These are phyloP conservation scores for Brachyhypopomus gauderio DNA, from an alignment of 2,113 vertebrate genomes.

Conservation along the genomic window DNA sequence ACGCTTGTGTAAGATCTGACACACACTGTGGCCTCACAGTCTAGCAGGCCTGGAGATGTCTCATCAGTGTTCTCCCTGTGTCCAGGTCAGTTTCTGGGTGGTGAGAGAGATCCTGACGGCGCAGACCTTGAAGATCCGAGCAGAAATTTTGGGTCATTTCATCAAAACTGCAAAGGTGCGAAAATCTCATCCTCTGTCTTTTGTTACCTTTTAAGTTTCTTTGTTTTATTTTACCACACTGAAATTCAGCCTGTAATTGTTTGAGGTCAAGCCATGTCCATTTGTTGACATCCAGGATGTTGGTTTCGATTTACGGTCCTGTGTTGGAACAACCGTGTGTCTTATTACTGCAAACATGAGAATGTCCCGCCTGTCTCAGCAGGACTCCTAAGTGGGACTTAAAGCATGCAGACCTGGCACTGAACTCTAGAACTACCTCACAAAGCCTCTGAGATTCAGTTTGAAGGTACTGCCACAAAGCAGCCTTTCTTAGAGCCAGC, in stretches of 20 bases:
- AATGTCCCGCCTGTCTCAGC: background rate
- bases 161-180: conserved; percentile 98
- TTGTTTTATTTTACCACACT: background rate
- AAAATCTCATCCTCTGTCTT: background rate
- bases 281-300: background rate
- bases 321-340: conserved; percentile 1
- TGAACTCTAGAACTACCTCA: conserved; percentile 1
- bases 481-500: too few relatives aligned
- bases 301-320: background rate
- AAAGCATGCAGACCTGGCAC: background rate
- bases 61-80: conserved; percentile 22
- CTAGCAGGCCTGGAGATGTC: background rate
- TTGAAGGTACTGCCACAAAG: background rate
- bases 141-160: conserved; percentile 94
- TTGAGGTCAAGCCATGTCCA: background rate
- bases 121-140: conserved; percentile 94
- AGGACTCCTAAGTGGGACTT: background rate
- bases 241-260: background rate
- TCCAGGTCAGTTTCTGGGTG: conserved; percentile 96
- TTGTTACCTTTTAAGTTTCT: background rate
- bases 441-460: background rate
- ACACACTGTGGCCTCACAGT: too few relatives aligned
- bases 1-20: too few relatives aligned
- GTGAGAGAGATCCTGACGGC: conserved; percentile 94
- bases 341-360: background rate